Conservation (phyloP, 1,140 invertebrate species). For the Drosophila kohkoa region DNA sequence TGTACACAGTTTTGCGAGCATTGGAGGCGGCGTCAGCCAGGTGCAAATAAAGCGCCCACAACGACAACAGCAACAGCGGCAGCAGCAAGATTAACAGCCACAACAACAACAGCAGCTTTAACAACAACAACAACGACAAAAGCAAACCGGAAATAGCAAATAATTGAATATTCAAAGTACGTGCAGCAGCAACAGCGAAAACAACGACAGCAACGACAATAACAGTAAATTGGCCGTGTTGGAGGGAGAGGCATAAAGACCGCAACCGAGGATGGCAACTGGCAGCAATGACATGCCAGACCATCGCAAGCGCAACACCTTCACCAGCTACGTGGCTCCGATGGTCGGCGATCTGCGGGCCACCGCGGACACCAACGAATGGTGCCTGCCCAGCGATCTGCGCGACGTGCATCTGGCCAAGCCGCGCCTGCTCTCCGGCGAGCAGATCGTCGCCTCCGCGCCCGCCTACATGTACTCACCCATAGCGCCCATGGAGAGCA, state of each 20-base stretch:
- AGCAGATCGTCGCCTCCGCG: conserved; percentile 77
- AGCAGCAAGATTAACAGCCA: neutral
- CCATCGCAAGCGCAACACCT: conserved; percentile 80
- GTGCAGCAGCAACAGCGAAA: conserved; percentile 29
- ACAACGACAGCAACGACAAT: conserved; percentile 3
- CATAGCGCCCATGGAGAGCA: conserved; percentile 65
- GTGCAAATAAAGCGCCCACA: conserved; percentile 30
- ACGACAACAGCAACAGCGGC: conserved; percentile 5
- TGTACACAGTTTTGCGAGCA: conserved; percentile 37
- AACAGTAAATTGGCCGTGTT: neutral
- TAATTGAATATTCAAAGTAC: conserved; percentile 75
- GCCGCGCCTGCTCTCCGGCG: conserved; percentile 67
- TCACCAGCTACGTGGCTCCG: conserved; percentile 82
- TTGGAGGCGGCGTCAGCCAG: conserved; percentile 37
- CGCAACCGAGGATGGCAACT: conserved; percentile 61
- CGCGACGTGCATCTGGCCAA: conserved; percentile 74
- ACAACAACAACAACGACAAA: conserved; percentile 16
- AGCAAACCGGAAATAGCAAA: conserved; percentile 65
- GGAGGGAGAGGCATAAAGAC: conserved; percentile 11
- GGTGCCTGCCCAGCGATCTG: conserved; percentile 76
- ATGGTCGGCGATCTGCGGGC: conserved; percentile 65
- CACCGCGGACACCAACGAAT: conserved; percentile 70
- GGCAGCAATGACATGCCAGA: conserved; percentile 68
- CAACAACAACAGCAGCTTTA: conserved; percentile 23
- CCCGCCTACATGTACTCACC: conserved; percentile 78